Evolutionary conservation across 2,113 vertebrate genomes (phyloP).

Genomic region (human): DNA sequence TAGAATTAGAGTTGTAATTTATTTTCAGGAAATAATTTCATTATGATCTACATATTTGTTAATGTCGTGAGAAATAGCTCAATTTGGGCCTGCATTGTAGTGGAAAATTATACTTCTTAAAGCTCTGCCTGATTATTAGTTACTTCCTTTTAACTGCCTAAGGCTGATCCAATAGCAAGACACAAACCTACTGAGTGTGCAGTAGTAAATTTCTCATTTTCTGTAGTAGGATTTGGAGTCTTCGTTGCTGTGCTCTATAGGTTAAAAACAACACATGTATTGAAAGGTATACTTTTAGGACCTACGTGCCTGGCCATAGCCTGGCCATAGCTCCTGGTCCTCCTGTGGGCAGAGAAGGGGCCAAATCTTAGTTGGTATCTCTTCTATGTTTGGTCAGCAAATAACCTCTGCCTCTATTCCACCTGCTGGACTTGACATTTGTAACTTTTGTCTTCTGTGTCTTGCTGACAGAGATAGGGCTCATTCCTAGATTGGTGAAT

Average conservation of each 20-base stretch:
- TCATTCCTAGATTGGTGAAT: neutral
- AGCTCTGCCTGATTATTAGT: neutral
- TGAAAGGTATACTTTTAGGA: neutral
- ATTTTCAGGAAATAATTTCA: neutral
- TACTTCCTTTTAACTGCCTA: neutral
- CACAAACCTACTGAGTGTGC: neutral
- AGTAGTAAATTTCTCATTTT: neutral
- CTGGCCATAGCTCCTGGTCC: neutral
- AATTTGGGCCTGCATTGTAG: neutral
- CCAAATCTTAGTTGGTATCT: neutral
- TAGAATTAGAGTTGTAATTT: conserved; percentile 11
- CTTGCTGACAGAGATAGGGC: neutral
- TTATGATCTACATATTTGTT: neutral
- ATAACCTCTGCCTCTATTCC: neutral
- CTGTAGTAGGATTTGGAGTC: neutral
- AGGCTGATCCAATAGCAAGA: neutral
- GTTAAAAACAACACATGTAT: neutral
- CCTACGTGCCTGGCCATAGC: neutral
- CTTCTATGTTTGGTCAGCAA: neutral
- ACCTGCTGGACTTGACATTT: neutral
- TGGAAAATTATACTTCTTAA: neutral
- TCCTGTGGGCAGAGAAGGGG: neutral
- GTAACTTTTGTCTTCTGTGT: neutral
- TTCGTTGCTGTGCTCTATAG: neutral
- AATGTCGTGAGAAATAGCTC: neutral